Conservation (phyloP, 2,888 invertebrate species). For the Clanis bilineata region DNA sequence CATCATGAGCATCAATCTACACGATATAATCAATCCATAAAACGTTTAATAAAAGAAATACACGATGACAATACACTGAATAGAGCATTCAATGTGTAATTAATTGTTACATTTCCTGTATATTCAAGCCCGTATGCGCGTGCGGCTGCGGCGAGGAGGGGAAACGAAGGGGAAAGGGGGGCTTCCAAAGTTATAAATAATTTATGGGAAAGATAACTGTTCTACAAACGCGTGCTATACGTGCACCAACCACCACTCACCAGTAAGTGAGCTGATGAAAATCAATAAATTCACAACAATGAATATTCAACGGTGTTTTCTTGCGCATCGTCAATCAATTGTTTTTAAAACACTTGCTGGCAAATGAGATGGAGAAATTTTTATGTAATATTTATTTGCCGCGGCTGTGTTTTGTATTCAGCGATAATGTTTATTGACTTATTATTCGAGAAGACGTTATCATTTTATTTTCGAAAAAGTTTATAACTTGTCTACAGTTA, state of each 20-base stretch:
- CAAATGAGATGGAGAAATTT: slow-evolving; percentile 4
- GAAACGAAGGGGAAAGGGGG: slow-evolving; percentile 24
- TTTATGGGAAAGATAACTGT: slow-evolving; percentile 62
- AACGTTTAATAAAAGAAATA: slow-evolving; percentile 41
- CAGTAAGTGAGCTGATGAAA: slow-evolving; percentile 32
- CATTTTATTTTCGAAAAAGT: no score
- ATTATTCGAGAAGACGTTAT: not conserved
- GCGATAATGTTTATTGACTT: not conserved
- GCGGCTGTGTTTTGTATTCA: not conserved
- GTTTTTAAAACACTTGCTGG: slow-evolving; percentile 8
- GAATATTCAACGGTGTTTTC: slow-evolving; percentile 25
- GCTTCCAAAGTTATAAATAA: slow-evolving; percentile 54
- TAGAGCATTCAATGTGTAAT: slow-evolving; percentile 63
- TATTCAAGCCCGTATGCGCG: slow-evolving; percentile 56
- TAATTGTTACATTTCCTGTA: slow-evolving; percentile 59
- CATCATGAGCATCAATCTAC: slow-evolving; percentile 29
- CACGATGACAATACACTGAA: slow-evolving; percentile 55
- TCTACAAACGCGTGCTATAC: slow-evolving; percentile 49
- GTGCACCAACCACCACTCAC: slow-evolving; percentile 32
- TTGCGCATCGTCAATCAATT: slow-evolving; percentile 14
- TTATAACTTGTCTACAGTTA: no score
- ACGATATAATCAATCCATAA: slow-evolving; percentile 39
- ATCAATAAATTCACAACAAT: slow-evolving; percentile 21
- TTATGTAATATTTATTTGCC: not conserved
- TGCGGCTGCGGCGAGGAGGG: slow-evolving; percentile 28